Percentiles rank a stretch among this genome's conserved stretches.
Evolutionary conservation across 2,888 invertebrate genomes (phyloP).

Genomic region (Melanophora roralis): DNA sequence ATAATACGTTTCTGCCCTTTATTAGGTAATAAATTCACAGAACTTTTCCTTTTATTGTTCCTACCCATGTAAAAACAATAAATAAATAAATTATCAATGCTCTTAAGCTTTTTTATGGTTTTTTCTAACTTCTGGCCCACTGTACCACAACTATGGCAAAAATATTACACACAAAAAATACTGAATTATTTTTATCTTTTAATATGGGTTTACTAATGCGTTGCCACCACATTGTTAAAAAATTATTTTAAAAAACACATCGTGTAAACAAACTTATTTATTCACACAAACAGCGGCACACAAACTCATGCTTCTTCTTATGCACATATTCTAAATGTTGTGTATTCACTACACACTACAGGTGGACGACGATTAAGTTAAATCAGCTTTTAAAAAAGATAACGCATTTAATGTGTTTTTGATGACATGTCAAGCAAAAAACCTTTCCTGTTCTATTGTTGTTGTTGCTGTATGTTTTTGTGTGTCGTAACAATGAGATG

Average conservation of each 20-base stretch:
- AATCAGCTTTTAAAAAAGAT: slow-evolving; percentile 63
- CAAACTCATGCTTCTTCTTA: too few species aligned
- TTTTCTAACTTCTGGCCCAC: neutral
- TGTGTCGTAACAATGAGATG: slow-evolving; percentile 9
- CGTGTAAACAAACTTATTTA: neutral
- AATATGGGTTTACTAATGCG: slow-evolving; percentile 33
- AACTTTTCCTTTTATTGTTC: too few species aligned
- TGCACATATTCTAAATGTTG: neutral
- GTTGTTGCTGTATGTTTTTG: neutral
- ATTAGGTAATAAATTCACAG: too few species aligned
- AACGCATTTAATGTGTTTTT: slow-evolving; percentile 65
- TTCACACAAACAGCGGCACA: neutral
- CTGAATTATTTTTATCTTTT: slow-evolving; percentile 22
- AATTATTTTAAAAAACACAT: slow-evolving; percentile 4
- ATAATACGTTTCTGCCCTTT: too few species aligned
- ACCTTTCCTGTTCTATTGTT: neutral
- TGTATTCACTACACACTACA: slow-evolving; percentile 40
- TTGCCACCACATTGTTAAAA: slow-evolving; percentile 36
- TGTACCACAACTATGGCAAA: neutral
- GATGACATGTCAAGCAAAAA: slow-evolving; percentile 63
- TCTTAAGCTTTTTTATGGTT: too few species aligned
- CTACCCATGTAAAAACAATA: too few species aligned
- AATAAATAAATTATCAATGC: too few species aligned
- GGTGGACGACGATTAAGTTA: slow-evolving; percentile 61
- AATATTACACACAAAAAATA: neutral